Evolutionary conservation across 2,797 vertebrate species (phyloP), one percentile per base, ranked within the genome.

Genomic region (Xiphorhynchus erythropygius): DNA sequence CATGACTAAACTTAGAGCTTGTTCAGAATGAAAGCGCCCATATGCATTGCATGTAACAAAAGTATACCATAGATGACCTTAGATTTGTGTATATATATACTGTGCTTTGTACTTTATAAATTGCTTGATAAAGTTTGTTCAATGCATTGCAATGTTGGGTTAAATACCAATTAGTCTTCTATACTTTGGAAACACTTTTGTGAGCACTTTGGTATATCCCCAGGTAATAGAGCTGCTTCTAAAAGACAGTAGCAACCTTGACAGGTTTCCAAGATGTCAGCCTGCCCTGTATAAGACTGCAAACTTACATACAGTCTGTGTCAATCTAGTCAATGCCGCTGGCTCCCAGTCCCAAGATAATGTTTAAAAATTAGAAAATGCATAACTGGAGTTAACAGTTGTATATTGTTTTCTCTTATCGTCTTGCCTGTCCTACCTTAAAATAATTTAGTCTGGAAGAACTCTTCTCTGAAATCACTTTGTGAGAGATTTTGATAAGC

Each of bases 401-500:
- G 5, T 47, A 60, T 55, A 50, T 75, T 80, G 5, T 70, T 73
- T 91, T 67, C 50, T 76, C 46, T 83, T 68, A 41, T 80, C 57
- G 39, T 39, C 21, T 50, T 65, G 47, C 73, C 60, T 60, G 11
- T n/a, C 35, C 25, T 93, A 44, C 35, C 49, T 85, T 81, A 93
- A 52, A 59, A 77, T 73, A 74, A 53, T 84, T 92, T 63, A 89
- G 33, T 69, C 53, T 83, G 70, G 27, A 79, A 80, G 94, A 93
- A 30, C 22, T 42, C 25, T 65, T 64, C 64, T 80, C 74, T 88
- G 87, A 92, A 95, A 84, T 91, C 64, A 49, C 70, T 52, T 28
- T 21, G 44, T 77, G 67, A 85, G 55, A 80, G n/a, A 49, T 89
- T 96, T 81, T 84, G 81, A 73, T 95, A 95, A 81, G 41, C 59